Conservation (phyloP, 2,888 invertebrate genomes). For the Chrysotoxum bicinctum region DNA sequence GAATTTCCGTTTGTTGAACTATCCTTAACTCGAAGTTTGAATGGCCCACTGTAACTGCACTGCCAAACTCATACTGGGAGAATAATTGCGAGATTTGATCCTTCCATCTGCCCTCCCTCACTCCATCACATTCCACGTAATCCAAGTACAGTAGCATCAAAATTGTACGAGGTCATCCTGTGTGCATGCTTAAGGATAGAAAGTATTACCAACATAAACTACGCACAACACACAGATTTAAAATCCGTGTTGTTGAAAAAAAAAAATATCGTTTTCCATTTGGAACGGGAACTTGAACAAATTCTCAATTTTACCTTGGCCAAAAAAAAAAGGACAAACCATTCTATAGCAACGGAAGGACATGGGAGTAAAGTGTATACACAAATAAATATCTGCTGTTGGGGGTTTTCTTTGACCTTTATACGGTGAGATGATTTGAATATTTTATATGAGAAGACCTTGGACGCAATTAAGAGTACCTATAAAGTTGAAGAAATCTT, state of each 20-base stretch:
- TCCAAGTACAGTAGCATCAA: background rate
- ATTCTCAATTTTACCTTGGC: conserved; percentile 20
- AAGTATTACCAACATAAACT: background rate
- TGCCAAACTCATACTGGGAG: no score
- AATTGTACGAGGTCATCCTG: background rate
- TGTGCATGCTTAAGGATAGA: background rate
- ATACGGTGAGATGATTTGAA: conserved; percentile 32
- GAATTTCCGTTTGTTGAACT: no score
- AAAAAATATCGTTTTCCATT: conserved; percentile 9
- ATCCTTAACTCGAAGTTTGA: no score
- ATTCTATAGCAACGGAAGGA: background rate
- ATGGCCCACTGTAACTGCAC: no score
- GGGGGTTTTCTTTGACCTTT: conserved; percentile 32
- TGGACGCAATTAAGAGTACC: conserved; percentile 46
- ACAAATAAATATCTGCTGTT: background rate
- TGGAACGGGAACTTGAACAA: background rate
- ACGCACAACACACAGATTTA: background rate
- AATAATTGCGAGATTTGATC: no score
- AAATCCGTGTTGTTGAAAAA: background rate
- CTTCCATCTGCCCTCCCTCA: background rate
- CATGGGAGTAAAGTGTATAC: background rate
- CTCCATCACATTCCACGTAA: background rate
- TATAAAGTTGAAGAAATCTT: conserved; percentile 42
- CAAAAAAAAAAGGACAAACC: conserved; percentile 28
- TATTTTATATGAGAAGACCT: conserved; percentile 39